Percentiles rank a stretch among this genome's conserved stretches.
Evolutionary conservation across 2,797 vertebrate species (phyloP).

Genomic region (Hypotaenidia okinawae): DNA sequence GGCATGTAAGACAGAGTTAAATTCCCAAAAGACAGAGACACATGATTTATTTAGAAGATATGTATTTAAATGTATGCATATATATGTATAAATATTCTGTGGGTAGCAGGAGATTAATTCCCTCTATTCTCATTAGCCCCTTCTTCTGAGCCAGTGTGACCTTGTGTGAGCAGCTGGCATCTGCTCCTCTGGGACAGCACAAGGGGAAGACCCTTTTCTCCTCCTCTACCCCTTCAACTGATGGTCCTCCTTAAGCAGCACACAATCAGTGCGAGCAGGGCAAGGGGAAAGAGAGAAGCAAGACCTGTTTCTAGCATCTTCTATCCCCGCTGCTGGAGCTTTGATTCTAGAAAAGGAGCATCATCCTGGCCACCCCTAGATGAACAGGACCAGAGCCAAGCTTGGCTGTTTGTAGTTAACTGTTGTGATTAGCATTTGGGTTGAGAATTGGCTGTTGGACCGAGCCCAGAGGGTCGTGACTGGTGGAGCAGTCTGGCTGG

Average conservation of each 20-base stretch:
- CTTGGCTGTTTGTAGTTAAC: background rate
- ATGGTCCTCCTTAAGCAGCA: background rate
- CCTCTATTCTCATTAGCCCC: background rate
- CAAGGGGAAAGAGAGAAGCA: background rate
- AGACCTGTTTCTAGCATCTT: background rate
- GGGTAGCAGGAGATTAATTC: background rate
- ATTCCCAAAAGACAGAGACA: background rate
- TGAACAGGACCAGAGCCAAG: background rate
- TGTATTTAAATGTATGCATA: slow-evolving; percentile 33
- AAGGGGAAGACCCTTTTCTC: background rate
- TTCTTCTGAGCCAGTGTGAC: background rate
- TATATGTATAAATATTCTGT: slow-evolving; percentile 39
- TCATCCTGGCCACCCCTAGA: background rate
- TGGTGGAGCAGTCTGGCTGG: too few species aligned
- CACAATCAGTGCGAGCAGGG: background rate
- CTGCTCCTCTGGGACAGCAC: background rate
- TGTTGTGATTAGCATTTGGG: background rate
- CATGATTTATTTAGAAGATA: background rate
- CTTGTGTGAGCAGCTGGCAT: background rate
- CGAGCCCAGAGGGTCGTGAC: too few species aligned
- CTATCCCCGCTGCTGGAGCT: background rate
- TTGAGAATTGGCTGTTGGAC: too few species aligned
- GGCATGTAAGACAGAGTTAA: background rate
- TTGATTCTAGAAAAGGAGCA: background rate
- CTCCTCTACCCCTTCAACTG: background rate